phyloP scores from a whole-genome alignment of 2,113 vertebrate genomes.

The Bubo blakistoni region DNA sequence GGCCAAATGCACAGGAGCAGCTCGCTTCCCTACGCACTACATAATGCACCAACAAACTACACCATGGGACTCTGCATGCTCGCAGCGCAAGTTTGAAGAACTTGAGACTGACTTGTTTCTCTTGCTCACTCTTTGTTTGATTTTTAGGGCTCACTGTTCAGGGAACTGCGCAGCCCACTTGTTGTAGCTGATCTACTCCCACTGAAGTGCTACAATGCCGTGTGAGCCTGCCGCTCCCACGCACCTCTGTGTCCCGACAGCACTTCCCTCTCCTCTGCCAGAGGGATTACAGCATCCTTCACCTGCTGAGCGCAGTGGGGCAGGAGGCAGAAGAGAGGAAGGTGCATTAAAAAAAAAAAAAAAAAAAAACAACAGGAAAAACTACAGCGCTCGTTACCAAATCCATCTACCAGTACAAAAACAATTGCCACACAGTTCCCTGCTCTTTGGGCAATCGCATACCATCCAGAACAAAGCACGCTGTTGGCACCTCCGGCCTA shows the following conservation, averaged over 20 bases:
- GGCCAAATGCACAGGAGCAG: not conserved
- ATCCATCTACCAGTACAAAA: not conserved
- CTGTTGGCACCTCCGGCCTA: not conserved
- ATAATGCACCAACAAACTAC: not conserved
- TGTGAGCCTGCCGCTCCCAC: not conserved
- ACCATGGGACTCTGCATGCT: not conserved
- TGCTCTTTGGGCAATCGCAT: not conserved
- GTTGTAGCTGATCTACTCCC: not conserved
- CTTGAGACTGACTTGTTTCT: not conserved
- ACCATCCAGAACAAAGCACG: not conserved
- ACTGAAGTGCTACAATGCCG: not conserved
- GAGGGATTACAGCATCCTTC: not conserved
- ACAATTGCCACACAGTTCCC: not conserved
- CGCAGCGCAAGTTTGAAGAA: not conserved
- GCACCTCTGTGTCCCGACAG: not conserved
- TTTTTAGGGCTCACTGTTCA: not conserved
- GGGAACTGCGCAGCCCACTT: not conserved
- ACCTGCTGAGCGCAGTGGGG: rapidly evolving
- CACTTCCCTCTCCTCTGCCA: not conserved
- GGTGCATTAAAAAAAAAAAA: not conserved
- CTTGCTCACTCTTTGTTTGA: not conserved
- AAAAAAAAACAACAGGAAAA: not conserved
- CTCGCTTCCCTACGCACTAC: not conserved
- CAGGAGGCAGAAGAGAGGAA: not conserved
- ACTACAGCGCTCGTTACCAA: rapidly evolving